phyloP scores from a whole-genome alignment of 2,797 vertebrate genomes.

The Cuculus canorus region DNA sequence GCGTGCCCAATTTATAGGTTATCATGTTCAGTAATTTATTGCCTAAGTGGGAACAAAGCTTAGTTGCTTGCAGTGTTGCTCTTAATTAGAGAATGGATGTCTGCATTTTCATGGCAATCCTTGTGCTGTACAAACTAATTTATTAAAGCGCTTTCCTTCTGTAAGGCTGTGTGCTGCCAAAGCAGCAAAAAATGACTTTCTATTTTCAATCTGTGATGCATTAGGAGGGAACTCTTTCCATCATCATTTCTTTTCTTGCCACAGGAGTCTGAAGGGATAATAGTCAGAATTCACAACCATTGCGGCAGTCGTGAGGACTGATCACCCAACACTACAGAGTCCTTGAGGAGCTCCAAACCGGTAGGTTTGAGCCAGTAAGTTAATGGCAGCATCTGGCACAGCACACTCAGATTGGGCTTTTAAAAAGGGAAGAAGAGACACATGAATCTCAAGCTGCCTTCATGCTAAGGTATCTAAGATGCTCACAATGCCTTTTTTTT shows the following conservation, averaged over 20 bases:
- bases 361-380: background rate
- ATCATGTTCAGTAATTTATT: background rate
- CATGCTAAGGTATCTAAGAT: background rate
- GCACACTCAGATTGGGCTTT: background rate
- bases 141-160: background rate
- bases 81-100: background rate
- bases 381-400: background rate
- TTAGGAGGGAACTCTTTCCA: background rate
- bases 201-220: background rate
- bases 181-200: background rate
- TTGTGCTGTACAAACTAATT: background rate
- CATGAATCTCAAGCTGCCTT: background rate
- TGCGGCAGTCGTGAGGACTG: background rate
- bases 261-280: background rate
- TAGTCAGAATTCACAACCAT: background rate
- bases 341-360: background rate
- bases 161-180: background rate
- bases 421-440: background rate
- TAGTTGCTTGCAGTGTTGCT: background rate
- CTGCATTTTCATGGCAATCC: background rate
- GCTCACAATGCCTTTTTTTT: background rate
- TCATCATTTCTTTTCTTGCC: background rate
- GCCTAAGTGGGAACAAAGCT: background rate
- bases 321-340: accelerated
- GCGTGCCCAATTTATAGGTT: background rate